These are phyloP conservation scores for Ladona fulva DNA, from an alignment of 1,140 invertebrate species.

Conservation along the genomic window DNA sequence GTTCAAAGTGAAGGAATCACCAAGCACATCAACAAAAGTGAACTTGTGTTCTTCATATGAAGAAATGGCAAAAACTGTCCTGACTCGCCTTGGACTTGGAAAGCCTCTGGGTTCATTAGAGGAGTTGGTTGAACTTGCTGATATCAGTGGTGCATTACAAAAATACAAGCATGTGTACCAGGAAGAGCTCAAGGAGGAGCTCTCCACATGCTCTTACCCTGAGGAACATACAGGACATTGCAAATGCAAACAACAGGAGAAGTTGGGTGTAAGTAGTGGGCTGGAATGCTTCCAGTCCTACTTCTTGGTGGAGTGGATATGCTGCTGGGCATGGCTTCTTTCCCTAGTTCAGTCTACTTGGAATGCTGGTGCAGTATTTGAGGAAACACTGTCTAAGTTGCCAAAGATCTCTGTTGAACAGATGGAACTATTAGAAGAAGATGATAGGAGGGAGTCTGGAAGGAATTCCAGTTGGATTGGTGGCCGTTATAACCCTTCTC, in stretches of 20 bases:
- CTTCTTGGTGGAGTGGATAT: conserved; percentile 42
- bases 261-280: not conserved
- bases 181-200: not conserved
- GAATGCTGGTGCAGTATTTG: conserved; percentile 32
- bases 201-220: not conserved
- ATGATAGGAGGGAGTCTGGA: not conserved
- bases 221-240: not conserved
- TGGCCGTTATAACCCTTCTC: not conserved
- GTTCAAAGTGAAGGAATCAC: not conserved
- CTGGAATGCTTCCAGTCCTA: conserved; percentile 37
- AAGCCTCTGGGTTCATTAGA: not conserved
- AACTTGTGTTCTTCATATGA: not conserved
- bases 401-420: not conserved
- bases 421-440: not conserved
- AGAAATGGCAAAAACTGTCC: not conserved
- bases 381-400: conserved; percentile 28
- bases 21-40: not conserved
- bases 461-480: not conserved
- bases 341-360: conserved; percentile 33
- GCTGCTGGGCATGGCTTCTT: conserved; percentile 44
- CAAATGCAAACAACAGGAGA: not conserved
- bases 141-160: not conserved
- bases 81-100: conserved; percentile 8
- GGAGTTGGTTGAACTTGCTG: not conserved
- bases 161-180: not conserved